phyloP scores from a whole-genome alignment of 2,888 invertebrate genomes.

The Tachina fera region DNA sequence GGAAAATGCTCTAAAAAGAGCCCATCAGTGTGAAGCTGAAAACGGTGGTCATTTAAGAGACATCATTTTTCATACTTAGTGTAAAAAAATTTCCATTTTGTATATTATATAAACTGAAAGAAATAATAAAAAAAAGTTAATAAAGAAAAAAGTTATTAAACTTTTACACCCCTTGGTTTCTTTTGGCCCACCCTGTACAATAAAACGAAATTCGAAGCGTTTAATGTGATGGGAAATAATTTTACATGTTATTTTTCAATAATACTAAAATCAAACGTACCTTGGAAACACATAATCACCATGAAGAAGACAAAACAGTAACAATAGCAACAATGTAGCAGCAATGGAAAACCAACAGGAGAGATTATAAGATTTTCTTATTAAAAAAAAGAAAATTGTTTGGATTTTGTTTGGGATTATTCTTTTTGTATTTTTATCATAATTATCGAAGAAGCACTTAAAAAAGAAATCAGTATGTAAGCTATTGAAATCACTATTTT shows the following conservation, averaged over 20 bases:
- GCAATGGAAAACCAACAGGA: neutral
- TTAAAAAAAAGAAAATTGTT: neutral
- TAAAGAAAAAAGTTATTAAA: too few species aligned
- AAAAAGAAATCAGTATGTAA: neutral
- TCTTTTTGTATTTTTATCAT: slow-evolving; percentile 26
- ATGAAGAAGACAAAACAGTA: neutral
- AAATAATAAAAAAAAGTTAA: too few species aligned
- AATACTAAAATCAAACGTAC: slow-evolving; percentile 67
- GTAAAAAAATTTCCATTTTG: too few species aligned
- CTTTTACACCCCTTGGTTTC: too few species aligned
- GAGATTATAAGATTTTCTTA: slow-evolving; percentile 8
- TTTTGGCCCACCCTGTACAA: too few species aligned
- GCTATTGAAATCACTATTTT: neutral
- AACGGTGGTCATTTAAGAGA: too few species aligned
- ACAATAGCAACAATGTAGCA: neutral
- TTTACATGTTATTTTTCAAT: slow-evolving; percentile 55
- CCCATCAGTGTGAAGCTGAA: too few species aligned
- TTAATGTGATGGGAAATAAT: slow-evolving; percentile 29
- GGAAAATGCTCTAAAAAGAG: too few species aligned
- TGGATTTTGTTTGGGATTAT: slow-evolving; percentile 18
- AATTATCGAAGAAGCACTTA: slow-evolving; percentile 38
- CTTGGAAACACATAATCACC: slow-evolving; percentile 54
- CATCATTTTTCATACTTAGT: too few species aligned
- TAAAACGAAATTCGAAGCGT: slow-evolving; percentile 15
- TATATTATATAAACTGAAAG: too few species aligned